Conservation (phyloP, 2,797 vertebrate genomes). For the Cirrhinus mrigala region DNA sequence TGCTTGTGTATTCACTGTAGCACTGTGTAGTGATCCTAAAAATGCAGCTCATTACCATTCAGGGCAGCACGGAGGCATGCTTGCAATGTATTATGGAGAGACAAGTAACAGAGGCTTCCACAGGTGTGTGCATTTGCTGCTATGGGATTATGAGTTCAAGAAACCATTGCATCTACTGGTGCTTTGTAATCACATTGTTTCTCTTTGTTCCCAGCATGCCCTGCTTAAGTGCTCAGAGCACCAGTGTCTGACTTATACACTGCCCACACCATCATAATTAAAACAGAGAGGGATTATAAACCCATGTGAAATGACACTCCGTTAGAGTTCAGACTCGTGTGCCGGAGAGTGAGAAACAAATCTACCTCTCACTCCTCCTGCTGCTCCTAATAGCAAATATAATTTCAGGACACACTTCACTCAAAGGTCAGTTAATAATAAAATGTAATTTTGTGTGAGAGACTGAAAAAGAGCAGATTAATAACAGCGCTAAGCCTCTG, state of each 20-base stretch:
- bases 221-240: background rate
- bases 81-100: background rate
- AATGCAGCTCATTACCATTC: background rate
- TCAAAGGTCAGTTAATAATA: conserved; percentile 51
- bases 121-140: conserved; percentile 48
- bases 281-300: conserved; percentile 72
- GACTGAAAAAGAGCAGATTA: conserved; percentile 32
- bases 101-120: background rate
- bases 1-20: background rate
- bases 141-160: conserved; percentile 62
- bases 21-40: background rate
- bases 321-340: conserved; percentile 53
- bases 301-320: conserved; percentile 61
- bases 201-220: background rate
- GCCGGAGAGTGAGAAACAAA: conserved; percentile 42
- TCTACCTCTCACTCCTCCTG: background rate
- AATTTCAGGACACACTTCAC: conserved; percentile 35
- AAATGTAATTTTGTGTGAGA: conserved; percentile 33
- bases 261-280: conserved; percentile 69
- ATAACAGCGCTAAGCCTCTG: conserved; percentile 15
- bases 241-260: background rate
- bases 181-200: conserved; percentile 42
- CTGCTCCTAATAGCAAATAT: conserved; percentile 21
- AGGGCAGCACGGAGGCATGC: background rate
- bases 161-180: conserved; percentile 34